A percentile compares a stretch with the other conserved stretches of the same genome.
These are phyloP conservation scores for Sphenopsis melanotis DNA, from an alignment of 2,797 vertebrate species.

Conservation along the genomic window DNA sequence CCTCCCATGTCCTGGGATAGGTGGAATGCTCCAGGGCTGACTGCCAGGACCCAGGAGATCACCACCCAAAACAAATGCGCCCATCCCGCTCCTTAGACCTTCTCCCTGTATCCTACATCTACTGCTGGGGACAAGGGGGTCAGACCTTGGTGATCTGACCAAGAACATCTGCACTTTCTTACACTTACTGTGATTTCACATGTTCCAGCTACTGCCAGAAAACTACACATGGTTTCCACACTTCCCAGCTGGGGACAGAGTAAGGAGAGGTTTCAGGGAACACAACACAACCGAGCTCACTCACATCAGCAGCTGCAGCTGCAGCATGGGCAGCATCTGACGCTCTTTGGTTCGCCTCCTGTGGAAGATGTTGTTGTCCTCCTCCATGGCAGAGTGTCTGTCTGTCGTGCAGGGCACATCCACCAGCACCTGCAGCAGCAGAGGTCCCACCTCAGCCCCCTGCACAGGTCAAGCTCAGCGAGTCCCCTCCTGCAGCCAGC, in stretches of 20 bases:
- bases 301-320: constrained; percentile 89
- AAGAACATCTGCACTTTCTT: not conserved
- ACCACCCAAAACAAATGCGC: not conserved
- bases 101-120: not conserved
- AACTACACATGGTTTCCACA: not conserved
- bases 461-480: not conserved
- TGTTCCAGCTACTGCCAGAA: not conserved
- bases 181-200: not conserved
- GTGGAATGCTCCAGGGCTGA: not conserved
- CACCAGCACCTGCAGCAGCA: constrained; percentile 85
- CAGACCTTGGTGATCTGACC: not conserved
- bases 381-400: constrained; percentile 84
- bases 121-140: not conserved
- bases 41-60: rapidly evolving
- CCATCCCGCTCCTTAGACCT: not conserved
- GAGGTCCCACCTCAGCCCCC: not conserved
- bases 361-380: constrained; percentile 92
- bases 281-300: constrained; percentile 5
- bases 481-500: not conserved
- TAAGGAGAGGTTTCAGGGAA: not conserved
- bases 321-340: constrained; percentile 85
- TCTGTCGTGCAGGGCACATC: constrained; percentile 95
- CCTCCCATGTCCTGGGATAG: not conserved
- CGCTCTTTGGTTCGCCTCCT: constrained; percentile 83
- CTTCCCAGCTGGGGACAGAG: not conserved